Conservation (phyloP, 2,888 invertebrate genomes). For the Plutella xylostella region DNA sequence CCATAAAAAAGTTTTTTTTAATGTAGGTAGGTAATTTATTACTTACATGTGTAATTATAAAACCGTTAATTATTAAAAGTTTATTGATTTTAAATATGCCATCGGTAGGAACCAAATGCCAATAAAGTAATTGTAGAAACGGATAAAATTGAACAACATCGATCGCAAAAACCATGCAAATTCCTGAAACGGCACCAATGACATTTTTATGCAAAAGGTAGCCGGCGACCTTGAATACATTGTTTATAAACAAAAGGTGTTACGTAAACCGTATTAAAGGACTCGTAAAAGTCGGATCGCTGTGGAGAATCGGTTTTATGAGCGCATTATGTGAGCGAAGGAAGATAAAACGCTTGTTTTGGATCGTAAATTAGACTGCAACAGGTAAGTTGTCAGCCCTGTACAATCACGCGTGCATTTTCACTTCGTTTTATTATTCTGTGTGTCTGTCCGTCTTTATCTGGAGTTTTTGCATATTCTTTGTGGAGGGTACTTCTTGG, state of each 20-base stretch:
- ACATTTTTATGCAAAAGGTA: slow-evolving; percentile 27
- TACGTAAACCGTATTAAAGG: slow-evolving; percentile 51
- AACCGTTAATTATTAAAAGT: too few species aligned
- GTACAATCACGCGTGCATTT: slow-evolving; percentile 59
- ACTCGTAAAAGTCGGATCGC: slow-evolving; percentile 37
- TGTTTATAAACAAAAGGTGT: slow-evolving; percentile 66
- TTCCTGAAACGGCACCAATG: too few species aligned
- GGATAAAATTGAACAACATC: background rate
- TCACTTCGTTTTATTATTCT: slow-evolving; percentile 24
- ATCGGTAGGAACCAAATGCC: too few species aligned
- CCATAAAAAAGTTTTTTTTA: too few species aligned
- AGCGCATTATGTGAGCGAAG: slow-evolving; percentile 58
- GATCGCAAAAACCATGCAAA: too few species aligned
- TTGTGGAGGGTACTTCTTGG: background rate
- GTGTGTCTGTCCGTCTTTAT: background rate
- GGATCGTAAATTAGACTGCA: slow-evolving; percentile 69
- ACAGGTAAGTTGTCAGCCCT: slow-evolving; percentile 64
- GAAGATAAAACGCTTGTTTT: slow-evolving; percentile 69
- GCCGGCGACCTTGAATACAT: slow-evolving; percentile 50
- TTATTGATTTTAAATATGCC: too few species aligned
- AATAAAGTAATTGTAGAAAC: too few species aligned
- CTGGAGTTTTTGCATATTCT: background rate
- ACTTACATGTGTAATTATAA: too few species aligned
- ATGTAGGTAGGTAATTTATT: too few species aligned
- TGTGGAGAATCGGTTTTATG: slow-evolving; percentile 58